Base-by-base conservation (phyloP, 2,888 invertebrate genomes). In the Rapana venosa region DNA sequence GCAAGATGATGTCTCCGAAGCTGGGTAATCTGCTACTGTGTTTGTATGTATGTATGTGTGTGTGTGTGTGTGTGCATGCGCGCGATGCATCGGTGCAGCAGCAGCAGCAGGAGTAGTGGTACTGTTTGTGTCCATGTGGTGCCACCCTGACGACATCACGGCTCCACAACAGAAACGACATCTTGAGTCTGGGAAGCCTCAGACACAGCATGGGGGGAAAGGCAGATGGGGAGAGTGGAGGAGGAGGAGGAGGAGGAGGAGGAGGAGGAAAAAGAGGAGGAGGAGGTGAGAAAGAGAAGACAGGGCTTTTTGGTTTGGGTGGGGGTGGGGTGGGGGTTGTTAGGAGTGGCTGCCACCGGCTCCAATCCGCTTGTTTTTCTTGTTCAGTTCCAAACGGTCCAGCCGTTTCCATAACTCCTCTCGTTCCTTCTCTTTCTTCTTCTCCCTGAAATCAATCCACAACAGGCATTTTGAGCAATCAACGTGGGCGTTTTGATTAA, bases 401-500 rank as follows among this genome's bases (percentile, higher is more conserved):
- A 97, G 94, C 91, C 95, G 95, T 93, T 96, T 96, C 99, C 99
- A 99, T 96, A 99, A 97, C 97, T 99, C 99, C 96, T 98, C 98
- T 96, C 99, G 97, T 97, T 99, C 98, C 97, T 99, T 97, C 97
- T 99, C 98, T 97, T 98, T 97, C 97, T 98, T 98, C 97, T 98
- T 98, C 97, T 99, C 98, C 97, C 98, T 98, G 95, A 13, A 77
- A 88, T 35, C n/a, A 47, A 5, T 20, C 86, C 47, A 20, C 22
- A 77, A 77, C 22, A 77, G 66, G 17, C 66, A 66, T 47, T 47
- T 47, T 47, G 47, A 47, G 47, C 47, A 47, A 47, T 8, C 47
- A 47, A 47, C 47, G 8, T 47, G n/a, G n/a, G n/a, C 47, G 8
- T 47, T 47, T 8, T 47, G 47, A 47, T 47, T 5, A 47, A 47